Conservation (phyloP, 2,888 invertebrate genomes). For the Ornithoptera priamus region DNA sequence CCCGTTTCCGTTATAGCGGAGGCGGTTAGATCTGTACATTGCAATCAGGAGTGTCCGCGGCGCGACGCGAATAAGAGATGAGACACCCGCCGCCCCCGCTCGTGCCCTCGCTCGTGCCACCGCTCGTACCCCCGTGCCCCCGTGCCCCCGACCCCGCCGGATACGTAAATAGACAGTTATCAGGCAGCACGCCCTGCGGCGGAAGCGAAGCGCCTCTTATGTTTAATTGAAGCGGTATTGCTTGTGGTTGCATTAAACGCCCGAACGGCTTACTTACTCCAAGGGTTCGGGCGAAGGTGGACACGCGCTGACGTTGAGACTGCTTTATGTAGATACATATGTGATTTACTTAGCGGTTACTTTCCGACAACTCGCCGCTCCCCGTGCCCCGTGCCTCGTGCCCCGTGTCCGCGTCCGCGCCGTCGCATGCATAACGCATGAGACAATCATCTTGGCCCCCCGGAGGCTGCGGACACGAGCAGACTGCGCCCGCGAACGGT, state of each 20-base stretch:
- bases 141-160: conserved; percentile 14
- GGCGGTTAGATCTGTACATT: conserved; percentile 23
- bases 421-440: conserved; percentile 40
- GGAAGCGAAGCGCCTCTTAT: conserved; percentile 24
- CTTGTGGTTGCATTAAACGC: no score
- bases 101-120: no score
- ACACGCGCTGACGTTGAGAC: no score
- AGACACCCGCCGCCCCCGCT: no score
- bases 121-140: no score
- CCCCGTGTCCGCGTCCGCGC: conserved; percentile 26
- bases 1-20: no score
- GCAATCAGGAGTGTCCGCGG: conserved; percentile 33
- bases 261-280: no score
- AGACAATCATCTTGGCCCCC: conserved; percentile 33
- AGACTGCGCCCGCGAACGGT: neutral
- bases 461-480: neutral
- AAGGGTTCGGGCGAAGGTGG: no score
- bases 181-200: conserved; percentile 3
- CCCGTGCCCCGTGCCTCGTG: conserved; percentile 23
- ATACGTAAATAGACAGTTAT: conserved; percentile 20
- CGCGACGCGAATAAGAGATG: conserved; percentile 34
- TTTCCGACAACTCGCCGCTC: conserved; percentile 6
- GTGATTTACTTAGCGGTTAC: conserved; percentile 26
- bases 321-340: conserved; percentile 12
- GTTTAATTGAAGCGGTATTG: conserved; percentile 11